Evolutionary conservation across 2,888 invertebrate genomes (phyloP), one percentile per base, ranked within the genome.

Genomic region (Drosophila flavopinicola): DNA sequence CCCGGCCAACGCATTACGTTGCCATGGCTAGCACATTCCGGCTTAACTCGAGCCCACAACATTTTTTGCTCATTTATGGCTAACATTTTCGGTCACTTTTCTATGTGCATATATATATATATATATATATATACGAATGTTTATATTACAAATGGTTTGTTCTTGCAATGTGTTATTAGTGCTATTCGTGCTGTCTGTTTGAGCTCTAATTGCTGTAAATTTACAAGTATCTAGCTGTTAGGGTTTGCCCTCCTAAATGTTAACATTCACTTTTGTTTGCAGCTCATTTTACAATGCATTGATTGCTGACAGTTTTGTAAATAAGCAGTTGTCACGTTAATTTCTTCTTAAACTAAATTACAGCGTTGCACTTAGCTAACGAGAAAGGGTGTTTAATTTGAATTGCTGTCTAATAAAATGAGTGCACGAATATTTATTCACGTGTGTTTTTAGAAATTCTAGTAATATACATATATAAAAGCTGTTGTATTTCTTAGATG

Each of bases 1-100:
- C 79, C 80, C 66, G 35, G 58, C 57, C 66, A 83, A 79, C 67
- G 75, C 67, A 79, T 79, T 80, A 53, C 59, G 66, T 71, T 72
- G 66, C 64, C 65, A 68, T 56, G 65, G 37, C 47, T 48, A 30
- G 23, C 41, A 32, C 54, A 32, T 25, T 38, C 47, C n/a, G 58
- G 72, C 72, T 67, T 72, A 61, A 67, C 49, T 61, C 44, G 11
- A 33, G 39, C 33, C 59, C 54, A 42, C 66, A 52, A 52, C 39
- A 52, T 57, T 60, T 68, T 75, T 53, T 72, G 63, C 75, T 68
- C 77, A 68, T 69, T 78, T 77, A 52, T 66, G 61, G 45, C 70
- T 48, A 63, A 57, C 37, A 56, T 71, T 39, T 67, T 41, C 47
- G 53, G 32, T 45, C 15, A 32, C 38, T 56, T 45, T 75, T 52